A percentile compares a stretch with the other conserved stretches of the same genome.
These are phyloP conservation scores for Boulengeromyrus knoepffleri DNA, from an alignment of 2,113 vertebrate genomes.

Conservation along the genomic window DNA sequence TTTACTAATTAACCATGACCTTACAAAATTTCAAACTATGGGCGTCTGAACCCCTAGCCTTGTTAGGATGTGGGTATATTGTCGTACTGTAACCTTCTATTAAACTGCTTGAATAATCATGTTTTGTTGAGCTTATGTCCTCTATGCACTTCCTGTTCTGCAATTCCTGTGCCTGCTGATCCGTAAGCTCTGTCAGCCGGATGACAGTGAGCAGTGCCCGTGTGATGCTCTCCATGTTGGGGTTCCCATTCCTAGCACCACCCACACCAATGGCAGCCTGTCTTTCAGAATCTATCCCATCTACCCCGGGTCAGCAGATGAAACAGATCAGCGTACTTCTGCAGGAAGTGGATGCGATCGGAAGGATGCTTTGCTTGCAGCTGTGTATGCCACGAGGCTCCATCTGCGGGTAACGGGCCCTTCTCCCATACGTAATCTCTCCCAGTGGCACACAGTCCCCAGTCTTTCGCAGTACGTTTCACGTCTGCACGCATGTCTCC, in stretches of 20 bases:
- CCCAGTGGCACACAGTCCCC: background rate
- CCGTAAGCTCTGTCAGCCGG: background rate
- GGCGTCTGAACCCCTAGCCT: background rate
- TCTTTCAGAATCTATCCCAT: conserved; percentile 9
- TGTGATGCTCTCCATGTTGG: no score
- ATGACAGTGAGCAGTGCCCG: background rate
- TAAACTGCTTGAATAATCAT: background rate
- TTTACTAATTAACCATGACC: background rate
- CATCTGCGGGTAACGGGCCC: background rate
- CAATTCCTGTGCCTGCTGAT: background rate
- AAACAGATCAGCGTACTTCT: background rate
- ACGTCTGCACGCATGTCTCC: conserved; percentile 63
- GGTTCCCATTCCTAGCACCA: background rate
- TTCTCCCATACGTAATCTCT: conserved; percentile 7
- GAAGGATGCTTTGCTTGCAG: background rate
- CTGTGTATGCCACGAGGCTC: background rate
- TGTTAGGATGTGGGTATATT: background rate
- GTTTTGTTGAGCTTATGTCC: background rate
- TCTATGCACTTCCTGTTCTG: background rate
- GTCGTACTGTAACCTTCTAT: background rate
- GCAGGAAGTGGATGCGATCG: background rate
- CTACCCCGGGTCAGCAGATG: background rate
- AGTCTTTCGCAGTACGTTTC: conserved; percentile 50
- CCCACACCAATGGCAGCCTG: background rate
- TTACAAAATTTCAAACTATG: background rate